Evolutionary conservation across 2,797 vertebrate genomes (phyloP), one percentile per base, ranked within the genome.

Genomic region (Pangasius larnaudii): DNA sequence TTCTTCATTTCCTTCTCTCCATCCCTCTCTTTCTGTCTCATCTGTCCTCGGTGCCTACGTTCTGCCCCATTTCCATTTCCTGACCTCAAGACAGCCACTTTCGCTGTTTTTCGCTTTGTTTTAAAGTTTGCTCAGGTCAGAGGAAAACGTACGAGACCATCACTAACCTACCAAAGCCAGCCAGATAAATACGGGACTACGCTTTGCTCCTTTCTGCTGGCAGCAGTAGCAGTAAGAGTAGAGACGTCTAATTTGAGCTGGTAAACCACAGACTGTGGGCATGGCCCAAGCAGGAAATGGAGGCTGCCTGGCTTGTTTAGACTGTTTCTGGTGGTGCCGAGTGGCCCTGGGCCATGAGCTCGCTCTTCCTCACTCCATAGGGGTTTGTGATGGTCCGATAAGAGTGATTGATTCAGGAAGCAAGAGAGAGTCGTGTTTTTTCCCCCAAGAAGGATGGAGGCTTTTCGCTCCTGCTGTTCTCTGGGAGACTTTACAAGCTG

Each of bases 381-480:
- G 82, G 91, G 85, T 86, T 89, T 87, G 79, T 88, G 89, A 91
- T 91, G 74, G 83, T 80, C 88, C 89, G 88, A 90, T 90, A 89
- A 90, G 87, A 71, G 78, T 88, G 89, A 90, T 88, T 88, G 89
- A 87, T 89, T 89, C 88, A 90, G 87, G 89, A 90, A 89, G 87
- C 74, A 19, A 14, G 74, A 82, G 30, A 42, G 67, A 74, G 78
- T 67, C 46, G 10, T 33, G 30, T 74, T 82, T 61, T 61, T 84
- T 3, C 80, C 42, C 85, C 71, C 67, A 61, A 71, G 80, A 86
- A 72, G 71, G 33, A 77, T 53, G 56, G 61, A 77, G 85, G 88
- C 46, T 65, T 80, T 58, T 8, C 58, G 51, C 69, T 75, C 69
- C 80, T 63, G 74, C 58, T 79, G 85, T 78, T 67, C 46, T 63